These are phyloP conservation scores for Schizotus pectinicornis DNA, from an alignment of 2,888 invertebrate genomes.

Conservation along the genomic window DNA sequence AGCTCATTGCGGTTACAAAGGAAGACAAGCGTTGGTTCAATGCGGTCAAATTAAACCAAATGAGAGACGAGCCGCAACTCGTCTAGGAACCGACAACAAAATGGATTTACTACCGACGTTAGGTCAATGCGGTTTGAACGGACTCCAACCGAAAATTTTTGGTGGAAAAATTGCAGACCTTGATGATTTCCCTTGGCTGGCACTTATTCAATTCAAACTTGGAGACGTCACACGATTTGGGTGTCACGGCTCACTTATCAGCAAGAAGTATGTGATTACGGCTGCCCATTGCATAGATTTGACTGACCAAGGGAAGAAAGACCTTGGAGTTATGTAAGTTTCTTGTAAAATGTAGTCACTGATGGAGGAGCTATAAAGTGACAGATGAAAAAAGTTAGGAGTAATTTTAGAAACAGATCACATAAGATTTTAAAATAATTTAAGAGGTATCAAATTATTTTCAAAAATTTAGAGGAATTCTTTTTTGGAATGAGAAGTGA, in stretches of 20 bases:
- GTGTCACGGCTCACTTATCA: conserved; percentile 72
- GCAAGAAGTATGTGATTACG: conserved; percentile 67
- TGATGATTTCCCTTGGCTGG: conserved; percentile 70
- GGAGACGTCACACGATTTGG: conserved; percentile 64
- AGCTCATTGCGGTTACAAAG: not conserved
- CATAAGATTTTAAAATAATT: too few species aligned
- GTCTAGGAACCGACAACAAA: too few species aligned
- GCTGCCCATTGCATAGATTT: conserved; percentile 69
- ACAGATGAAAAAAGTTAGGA: too few species aligned
- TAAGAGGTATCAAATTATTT: too few species aligned
- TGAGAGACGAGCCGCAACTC: too few species aligned
- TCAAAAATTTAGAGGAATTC: too few species aligned
- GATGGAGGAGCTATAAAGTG: too few species aligned
- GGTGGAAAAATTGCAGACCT: conserved; percentile 64
- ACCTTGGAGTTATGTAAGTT: conserved; percentile 56
- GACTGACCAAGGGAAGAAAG: conserved; percentile 63
- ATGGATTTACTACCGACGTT: not conserved
- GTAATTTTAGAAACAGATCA: too few species aligned
- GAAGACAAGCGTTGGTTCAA: not conserved
- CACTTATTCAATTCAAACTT: conserved; percentile 63
- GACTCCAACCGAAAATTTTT: conserved; percentile 30
- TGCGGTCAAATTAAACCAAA: too few species aligned
- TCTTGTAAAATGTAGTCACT: conserved; percentile 37
- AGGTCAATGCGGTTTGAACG: not conserved
- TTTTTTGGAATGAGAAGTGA: too few species aligned